Percentiles rank a stretch among this genome's conserved stretches.
Conservation (phyloP, 1,140 invertebrate species). For the Galleria mellonella region DNA sequence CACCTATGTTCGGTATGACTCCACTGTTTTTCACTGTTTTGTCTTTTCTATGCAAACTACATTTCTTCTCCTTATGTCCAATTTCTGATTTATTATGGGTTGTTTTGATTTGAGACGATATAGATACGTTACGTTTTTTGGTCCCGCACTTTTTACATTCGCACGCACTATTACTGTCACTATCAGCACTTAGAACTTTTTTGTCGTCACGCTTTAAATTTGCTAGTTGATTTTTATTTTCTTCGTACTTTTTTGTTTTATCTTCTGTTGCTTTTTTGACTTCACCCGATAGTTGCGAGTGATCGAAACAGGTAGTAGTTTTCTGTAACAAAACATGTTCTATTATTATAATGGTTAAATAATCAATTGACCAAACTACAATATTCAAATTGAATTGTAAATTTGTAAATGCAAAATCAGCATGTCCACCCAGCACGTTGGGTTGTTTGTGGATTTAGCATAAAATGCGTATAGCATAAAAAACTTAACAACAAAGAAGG, state of each 20-base stretch:
- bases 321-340: constrained; percentile 39
- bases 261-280: constrained; percentile 9
- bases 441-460: too few relatives aligned
- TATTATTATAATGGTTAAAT: too few relatives aligned
- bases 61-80: constrained; percentile 56
- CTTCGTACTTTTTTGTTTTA: neutral
- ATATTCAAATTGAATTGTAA: too few relatives aligned
- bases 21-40: constrained; percentile 38
- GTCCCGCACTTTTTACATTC: constrained; percentile 34
- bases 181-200: constrained; percentile 5
- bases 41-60: constrained; percentile 48
- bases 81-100: constrained; percentile 65
- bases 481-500: neutral
- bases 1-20: constrained; percentile 39
- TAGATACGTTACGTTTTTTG: constrained; percentile 53
- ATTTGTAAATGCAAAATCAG: too few relatives aligned
- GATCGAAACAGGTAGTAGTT: constrained; percentile 60
- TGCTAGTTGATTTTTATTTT: too few relatives aligned
- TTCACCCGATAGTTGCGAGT: constrained; percentile 42
- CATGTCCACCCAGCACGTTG: too few relatives aligned
- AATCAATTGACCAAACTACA: too few relatives aligned
- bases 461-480: too few relatives aligned
- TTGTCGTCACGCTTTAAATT: constrained; percentile 11
- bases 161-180: constrained; percentile 26
- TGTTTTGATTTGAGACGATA: constrained; percentile 56